phyloP scores from a whole-genome alignment of 2,888 invertebrate genomes.

The Geotrupes spiniger region DNA sequence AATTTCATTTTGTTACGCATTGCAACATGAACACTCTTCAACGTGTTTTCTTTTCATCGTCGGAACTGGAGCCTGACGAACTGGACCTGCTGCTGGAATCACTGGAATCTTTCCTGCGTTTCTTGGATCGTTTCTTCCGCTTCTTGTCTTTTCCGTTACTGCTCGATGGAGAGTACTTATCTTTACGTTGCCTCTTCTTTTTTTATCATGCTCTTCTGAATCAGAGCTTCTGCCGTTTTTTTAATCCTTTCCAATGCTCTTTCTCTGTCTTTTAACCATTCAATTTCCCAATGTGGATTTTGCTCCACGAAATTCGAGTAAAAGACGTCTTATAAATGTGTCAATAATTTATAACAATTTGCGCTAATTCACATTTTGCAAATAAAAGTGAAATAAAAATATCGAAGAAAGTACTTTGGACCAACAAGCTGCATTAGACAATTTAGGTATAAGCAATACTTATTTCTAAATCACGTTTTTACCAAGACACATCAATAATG shows the following conservation, averaged over 20 bases:
- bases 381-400: too few species aligned
- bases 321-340: too few species aligned
- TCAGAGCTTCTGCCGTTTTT: conserved; percentile 37
- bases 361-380: too few species aligned
- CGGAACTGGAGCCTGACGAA: conserved; percentile 47
- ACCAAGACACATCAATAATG: too few species aligned
- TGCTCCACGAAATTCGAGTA: conserved; percentile 79
- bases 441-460: too few species aligned
- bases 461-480: too few species aligned
- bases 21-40: conserved; percentile 62
- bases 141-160: conserved; percentile 51
- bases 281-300: conserved; percentile 84
- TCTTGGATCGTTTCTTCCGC: conserved; percentile 53
- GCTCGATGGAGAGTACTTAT: conserved; percentile 33
- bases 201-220: conserved; percentile 26
- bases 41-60: conserved; percentile 48
- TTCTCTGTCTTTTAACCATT: conserved; percentile 79
- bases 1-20: conserved; percentile 61
- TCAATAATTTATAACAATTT: too few species aligned
- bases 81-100: conserved; percentile 51
- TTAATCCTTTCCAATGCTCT: conserved; percentile 41
- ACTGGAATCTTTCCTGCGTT: conserved; percentile 44
- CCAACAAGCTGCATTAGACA: too few species aligned
- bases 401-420: too few species aligned
- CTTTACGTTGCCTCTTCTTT: conserved; percentile 36